phyloP scores from a whole-genome alignment of 2,113 vertebrate species.

The Pimephales promelas region DNA sequence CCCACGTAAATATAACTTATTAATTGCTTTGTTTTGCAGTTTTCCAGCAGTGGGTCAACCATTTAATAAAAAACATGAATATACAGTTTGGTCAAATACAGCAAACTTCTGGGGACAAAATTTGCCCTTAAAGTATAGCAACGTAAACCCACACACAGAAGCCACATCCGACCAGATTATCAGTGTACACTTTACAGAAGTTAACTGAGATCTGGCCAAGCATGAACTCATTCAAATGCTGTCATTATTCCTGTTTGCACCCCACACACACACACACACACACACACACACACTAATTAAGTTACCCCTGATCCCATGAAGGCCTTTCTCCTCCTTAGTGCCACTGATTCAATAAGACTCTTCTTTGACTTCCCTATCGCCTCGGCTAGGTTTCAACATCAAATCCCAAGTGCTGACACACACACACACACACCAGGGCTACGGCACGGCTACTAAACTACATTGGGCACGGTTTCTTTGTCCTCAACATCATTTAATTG shows the following conservation, averaged over 20 bases:
- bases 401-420: constrained; percentile 33
- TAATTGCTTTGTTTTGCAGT: neutral
- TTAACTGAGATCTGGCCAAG: constrained; percentile 17
- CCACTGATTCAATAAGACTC: constrained; percentile 31
- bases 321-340: constrained; percentile 17
- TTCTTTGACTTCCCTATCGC: constrained; percentile 28
- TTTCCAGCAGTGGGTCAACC: neutral
- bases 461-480: constrained; percentile 44
- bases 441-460: constrained; percentile 23
- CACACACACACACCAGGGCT: constrained; percentile 7
- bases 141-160: neutral
- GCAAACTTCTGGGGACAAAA: neutral
- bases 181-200: neutral
- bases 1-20: neutral
- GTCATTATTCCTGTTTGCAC: constrained; percentile 21
- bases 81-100: neutral
- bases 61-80: no score
- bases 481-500: constrained; percentile 30
- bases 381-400: constrained; percentile 11
- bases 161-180: constrained; percentile 22
- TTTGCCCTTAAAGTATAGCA: neutral
- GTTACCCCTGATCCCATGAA: constrained; percentile 42
- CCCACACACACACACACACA: constrained; percentile 13
- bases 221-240: constrained; percentile 28
- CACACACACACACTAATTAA: constrained; percentile 28